These are phyloP conservation scores for Cydia strobilella DNA, from an alignment of 1,140 invertebrate genomes.

Conservation along the genomic window DNA sequence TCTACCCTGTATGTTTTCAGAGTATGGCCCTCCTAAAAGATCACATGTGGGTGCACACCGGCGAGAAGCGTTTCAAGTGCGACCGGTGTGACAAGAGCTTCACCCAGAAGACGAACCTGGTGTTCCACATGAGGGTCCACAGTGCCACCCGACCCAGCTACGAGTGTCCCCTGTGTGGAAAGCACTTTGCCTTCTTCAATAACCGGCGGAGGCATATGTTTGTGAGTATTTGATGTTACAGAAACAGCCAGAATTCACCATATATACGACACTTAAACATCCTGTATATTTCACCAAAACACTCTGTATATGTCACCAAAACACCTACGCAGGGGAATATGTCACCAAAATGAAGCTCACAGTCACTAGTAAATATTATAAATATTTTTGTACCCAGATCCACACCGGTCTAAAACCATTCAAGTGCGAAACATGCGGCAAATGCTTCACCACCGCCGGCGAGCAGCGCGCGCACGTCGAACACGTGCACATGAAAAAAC, in stretches of 20 bases:
- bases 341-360: no score
- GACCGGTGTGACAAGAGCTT: constrained; percentile 64
- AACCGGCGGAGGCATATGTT: constrained; percentile 68
- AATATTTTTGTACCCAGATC: constrained; percentile 73
- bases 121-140: constrained; percentile 68
- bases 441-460: constrained; percentile 84
- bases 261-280: constrained; percentile 12
- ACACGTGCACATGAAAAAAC: constrained; percentile 71
- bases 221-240: constrained; percentile 51
- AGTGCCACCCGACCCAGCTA: constrained; percentile 53
- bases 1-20: constrained; percentile 22
- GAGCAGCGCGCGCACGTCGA: constrained; percentile 64
- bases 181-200: constrained; percentile 68
- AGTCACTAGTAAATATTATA: no score
- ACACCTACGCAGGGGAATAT: not conserved
- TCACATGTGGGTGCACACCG: constrained; percentile 73
- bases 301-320: constrained; percentile 3
- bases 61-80: constrained; percentile 69
- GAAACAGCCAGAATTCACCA: no score
- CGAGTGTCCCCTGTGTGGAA: constrained; percentile 67
- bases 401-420: constrained; percentile 90
- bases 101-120: constrained; percentile 69
- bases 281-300: constrained; percentile 9
- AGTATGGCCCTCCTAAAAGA: constrained; percentile 63
- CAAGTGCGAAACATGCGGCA: constrained; percentile 90